phyloP scores from a whole-genome alignment of 2,113 vertebrate genomes.

The Anolis carolinensis region DNA sequence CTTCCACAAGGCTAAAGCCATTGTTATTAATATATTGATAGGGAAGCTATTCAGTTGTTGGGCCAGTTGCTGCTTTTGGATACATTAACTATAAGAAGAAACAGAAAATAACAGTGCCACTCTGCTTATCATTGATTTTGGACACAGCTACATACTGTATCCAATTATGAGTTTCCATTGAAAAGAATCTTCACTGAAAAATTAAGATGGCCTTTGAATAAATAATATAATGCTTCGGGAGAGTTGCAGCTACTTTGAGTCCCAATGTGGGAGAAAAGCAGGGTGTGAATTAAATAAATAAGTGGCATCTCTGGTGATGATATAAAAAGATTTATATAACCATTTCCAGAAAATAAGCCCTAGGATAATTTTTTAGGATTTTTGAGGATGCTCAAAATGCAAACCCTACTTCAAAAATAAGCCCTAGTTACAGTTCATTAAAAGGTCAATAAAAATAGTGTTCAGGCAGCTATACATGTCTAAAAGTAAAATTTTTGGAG shows the following conservation, averaged over 20 bases:
- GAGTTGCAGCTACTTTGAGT: no score
- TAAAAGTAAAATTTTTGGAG: no score
- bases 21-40: neutral
- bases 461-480: no score
- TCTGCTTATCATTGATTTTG: neutral
- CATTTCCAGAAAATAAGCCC: no score
- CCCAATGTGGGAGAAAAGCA: no score
- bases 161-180: neutral
- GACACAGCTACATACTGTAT: no score
- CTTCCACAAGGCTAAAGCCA: slow-evolving; percentile 40
- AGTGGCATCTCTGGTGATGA: neutral
- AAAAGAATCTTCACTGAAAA: neutral
- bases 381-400: no score
- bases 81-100: neutral
- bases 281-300: no score
- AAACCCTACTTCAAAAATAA: no score
- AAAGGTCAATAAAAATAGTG: no score
- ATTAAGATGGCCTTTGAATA: neutral
- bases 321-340: neutral
- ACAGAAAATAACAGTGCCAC: neutral
- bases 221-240: neutral
- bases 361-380: no score
- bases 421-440: no score
- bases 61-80: neutral
- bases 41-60: slow-evolving; percentile 20